Conservation (phyloP, 2,113 vertebrate species). For the Mastomys natalensis region DNA sequence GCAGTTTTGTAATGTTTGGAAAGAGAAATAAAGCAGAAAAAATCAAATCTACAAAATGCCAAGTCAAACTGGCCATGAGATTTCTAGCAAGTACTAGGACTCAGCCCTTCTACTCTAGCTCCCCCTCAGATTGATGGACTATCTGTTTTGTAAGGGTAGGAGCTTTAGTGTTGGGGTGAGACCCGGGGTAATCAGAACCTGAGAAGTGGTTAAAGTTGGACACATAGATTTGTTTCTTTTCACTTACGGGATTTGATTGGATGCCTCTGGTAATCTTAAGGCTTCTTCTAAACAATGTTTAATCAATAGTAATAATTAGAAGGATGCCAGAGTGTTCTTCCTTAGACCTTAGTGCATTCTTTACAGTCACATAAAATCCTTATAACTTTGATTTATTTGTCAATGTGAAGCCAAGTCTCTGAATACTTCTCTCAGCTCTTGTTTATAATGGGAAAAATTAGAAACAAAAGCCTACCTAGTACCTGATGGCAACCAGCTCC, state of each 20-base stretch:
- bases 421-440: conserved; percentile 41
- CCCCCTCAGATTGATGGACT: neutral
- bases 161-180: neutral
- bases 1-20: neutral
- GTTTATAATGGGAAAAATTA: conserved; percentile 52
- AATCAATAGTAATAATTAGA: conserved; percentile 67
- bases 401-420: conserved; percentile 29
- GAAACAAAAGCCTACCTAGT: neutral
- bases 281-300: conserved; percentile 51
- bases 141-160: neutral
- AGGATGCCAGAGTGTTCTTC: conserved; percentile 65
- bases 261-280: conserved; percentile 53
- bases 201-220: neutral
- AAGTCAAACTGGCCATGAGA: neutral
- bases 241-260: neutral
- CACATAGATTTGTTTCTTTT: neutral
- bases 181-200: neutral
- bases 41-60: neutral
- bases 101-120: neutral
- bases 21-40: neutral
- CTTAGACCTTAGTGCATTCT: conserved; percentile 53
- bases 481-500: conserved; percentile 7
- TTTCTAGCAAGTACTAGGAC: neutral
- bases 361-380: conserved; percentile 70
- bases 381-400: conserved; percentile 62